phyloP scores from a whole-genome alignment of 2,888 invertebrate species.

The Epinotia nisella region DNA sequence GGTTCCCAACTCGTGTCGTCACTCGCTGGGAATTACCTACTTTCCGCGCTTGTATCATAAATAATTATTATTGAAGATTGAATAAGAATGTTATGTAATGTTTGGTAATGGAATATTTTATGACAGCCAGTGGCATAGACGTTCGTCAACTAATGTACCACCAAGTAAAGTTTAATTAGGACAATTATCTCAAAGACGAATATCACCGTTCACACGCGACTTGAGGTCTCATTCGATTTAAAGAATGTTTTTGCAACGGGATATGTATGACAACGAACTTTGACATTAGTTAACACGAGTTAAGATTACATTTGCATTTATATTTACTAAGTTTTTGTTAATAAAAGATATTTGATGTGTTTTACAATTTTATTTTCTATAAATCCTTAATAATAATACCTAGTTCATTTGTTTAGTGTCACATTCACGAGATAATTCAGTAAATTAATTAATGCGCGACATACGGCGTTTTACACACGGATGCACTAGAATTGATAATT shows the following conservation, averaged over 20 bases:
- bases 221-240: background rate
- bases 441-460: background rate
- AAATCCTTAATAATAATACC: background rate
- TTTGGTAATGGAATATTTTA: too few species aligned
- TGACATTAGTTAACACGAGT: background rate
- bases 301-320: slow-evolving; percentile 33
- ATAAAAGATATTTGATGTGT: slow-evolving; percentile 43
- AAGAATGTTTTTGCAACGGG: background rate
- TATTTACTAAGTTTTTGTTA: slow-evolving; percentile 41
- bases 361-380: slow-evolving; percentile 40
- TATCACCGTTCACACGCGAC: too few species aligned
- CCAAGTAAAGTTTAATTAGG: too few species aligned
- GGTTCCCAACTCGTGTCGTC: too few species aligned
- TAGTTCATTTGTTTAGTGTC: background rate
- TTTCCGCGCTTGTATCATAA: slow-evolving; percentile 39
- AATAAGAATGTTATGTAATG: too few species aligned
- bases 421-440: background rate
- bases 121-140: too few species aligned
- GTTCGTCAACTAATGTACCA: too few species aligned
- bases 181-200: too few species aligned
- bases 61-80: slow-evolving; percentile 1
- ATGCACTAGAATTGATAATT: background rate
- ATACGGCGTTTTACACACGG: background rate
- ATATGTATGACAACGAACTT: slow-evolving; percentile 1
- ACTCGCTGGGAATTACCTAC: too few species aligned